Conservation (phyloP, 2,888 invertebrate species). For the Pheosia tremula region DNA sequence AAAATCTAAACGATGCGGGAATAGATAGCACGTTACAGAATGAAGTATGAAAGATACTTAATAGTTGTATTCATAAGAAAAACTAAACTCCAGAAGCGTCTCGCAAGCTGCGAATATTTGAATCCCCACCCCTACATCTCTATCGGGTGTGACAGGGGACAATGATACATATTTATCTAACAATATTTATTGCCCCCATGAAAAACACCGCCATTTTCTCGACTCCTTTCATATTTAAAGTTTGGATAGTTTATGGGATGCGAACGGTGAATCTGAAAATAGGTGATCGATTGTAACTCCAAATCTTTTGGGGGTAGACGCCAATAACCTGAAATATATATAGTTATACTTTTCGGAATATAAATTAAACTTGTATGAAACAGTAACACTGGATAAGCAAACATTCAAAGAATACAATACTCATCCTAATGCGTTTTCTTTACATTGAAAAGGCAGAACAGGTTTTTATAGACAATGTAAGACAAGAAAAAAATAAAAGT, state of each 20-base stretch:
- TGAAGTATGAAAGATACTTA: no score
- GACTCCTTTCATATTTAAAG: conserved; percentile 76
- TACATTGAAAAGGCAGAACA: no score
- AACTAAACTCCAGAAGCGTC: conserved; percentile 14
- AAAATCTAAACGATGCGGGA: no score
- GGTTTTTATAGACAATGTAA: no score
- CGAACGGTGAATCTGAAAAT: conserved; percentile 22
- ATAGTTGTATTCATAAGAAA: not conserved
- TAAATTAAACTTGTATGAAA: not conserved
- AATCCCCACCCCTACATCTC: conserved; percentile 58
- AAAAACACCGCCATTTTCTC: conserved; percentile 67
- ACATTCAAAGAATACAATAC: no score
- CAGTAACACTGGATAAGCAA: no score
- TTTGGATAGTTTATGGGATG: conserved; percentile 64
- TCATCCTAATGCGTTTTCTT: no score
- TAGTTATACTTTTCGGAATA: not conserved
- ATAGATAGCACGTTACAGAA: no score
- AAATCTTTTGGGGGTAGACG: not conserved
- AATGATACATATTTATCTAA: conserved; percentile 82
- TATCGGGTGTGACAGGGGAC: conserved; percentile 66
- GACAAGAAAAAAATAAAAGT: no score
- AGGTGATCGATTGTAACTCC: conserved; percentile 6
- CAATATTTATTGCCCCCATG: conserved; percentile 75
- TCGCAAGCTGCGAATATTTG: conserved; percentile 59
- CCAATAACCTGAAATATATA: not conserved